Evolutionary conservation across 2,888 invertebrate genomes (phyloP), one percentile per base, ranked within the genome.

Genomic region (Cetonia aurata): DNA sequence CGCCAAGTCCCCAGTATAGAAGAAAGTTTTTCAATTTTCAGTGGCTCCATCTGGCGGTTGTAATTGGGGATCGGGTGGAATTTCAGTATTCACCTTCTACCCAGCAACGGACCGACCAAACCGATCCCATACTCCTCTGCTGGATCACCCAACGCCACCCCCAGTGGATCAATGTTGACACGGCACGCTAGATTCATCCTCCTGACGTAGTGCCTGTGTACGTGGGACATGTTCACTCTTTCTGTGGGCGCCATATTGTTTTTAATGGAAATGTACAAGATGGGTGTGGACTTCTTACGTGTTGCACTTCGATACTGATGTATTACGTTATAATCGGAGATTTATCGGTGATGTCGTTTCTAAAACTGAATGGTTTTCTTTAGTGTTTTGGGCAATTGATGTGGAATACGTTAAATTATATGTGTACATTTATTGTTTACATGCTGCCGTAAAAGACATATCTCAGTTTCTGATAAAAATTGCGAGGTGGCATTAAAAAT

Each of bases 91-190:
- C 62, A 62, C 62, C 62, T 60, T 46, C 59, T 50, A 62, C 62
- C 62, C 62, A 62, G 50, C 50, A 48, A 50, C 62, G 48, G 62
- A 62, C 62, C 62, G 62, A 62, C 62, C 62, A 62, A 62, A 62
- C 62, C 62, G 62, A 62, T 53, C 46, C 37, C 52, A 73, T 65
- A 68, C 73, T 71, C 72, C 73, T 71, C 72, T 72, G 72, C 76
- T 19, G 37, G 44, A 62, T 50, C 62, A 74, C 74, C 69, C 74
- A 55, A 73, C 67, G 65, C 70, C 76, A 71, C 74, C 77, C 77
- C 77, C 74, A 76, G 70, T 76, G 78, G 77, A 78, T 83, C 83
- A 83, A 83, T 83, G 83, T 83, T 83, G 82, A 83, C 82, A 82
- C 82, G 81, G 79, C 81, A 82, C 81, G 81, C 83, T 80, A 82